A percentile compares a stretch with the other conserved stretches of the same genome.
These are phyloP conservation scores for Chydorus sphaericus DNA, from an alignment of 2,888 invertebrate genomes.

Conservation along the genomic window DNA sequence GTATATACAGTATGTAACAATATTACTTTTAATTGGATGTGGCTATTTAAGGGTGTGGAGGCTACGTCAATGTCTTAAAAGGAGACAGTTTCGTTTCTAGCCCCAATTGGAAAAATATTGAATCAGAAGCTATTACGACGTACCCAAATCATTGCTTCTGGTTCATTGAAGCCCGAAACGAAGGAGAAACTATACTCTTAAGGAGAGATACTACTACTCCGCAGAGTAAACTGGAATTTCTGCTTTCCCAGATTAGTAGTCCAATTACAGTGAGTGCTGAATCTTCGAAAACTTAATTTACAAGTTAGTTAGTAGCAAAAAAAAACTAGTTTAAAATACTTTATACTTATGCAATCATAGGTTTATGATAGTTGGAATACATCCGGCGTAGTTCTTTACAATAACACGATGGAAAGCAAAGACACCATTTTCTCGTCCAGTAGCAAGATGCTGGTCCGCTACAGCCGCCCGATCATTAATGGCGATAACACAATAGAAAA, in stretches of 20 bases:
- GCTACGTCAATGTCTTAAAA: not conserved
- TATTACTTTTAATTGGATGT: not conserved
- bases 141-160: not conserved
- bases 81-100: not conserved
- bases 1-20: not conserved
- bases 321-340: no score
- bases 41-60: not conserved
- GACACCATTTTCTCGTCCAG: not conserved
- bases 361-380: not conserved
- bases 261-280: no score
- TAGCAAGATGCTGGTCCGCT: not conserved
- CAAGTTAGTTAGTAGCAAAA: no score
- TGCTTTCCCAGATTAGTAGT: no score
- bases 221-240: no score
- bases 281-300: no score
- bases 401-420: not conserved
- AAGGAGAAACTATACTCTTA: not conserved
- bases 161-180: not conserved
- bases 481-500: not conserved
- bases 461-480: not conserved
- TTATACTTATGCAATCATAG: not conserved
- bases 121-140: not conserved
- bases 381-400: not conserved
- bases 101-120: not conserved
- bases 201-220: not conserved